Conservation (phyloP, 53 echinoderm and acorn worm species). For the Apostichopus leukothele region DNA sequence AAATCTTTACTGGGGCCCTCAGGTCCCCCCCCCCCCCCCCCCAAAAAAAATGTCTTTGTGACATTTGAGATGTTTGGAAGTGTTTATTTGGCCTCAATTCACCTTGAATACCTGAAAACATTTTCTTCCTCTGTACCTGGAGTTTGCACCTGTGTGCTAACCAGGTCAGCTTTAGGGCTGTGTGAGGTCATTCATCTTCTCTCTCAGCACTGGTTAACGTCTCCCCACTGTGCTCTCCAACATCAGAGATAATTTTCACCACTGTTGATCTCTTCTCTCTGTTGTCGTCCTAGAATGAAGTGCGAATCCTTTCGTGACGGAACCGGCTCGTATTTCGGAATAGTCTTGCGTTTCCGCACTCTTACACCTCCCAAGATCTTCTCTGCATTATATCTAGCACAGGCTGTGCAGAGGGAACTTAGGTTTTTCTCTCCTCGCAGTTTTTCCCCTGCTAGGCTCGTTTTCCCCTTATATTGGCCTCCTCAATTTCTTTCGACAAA, state of each 20-base stretch:
- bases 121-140: constrained; percentile 3
- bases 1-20: no score
- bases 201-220: constrained; percentile 21
- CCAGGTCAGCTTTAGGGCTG: not conserved
- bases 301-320: not conserved
- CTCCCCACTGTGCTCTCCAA: constrained; percentile 10
- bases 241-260: constrained; percentile 7
- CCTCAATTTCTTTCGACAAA: not conserved
- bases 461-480: not conserved
- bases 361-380: not conserved
- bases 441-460: not conserved
- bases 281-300: not conserved
- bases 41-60: not conserved
- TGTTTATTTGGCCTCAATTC: constrained; percentile 36
- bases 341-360: not conserved
- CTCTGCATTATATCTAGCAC: not conserved
- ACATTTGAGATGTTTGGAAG: not conserved
- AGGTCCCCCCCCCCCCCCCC: no score
- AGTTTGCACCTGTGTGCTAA: not conserved
- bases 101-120: constrained; percentile 35
- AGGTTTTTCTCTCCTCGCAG: not conserved
- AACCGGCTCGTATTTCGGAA: constrained; percentile 4
- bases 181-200: constrained; percentile 6
- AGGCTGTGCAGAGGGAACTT: not conserved
- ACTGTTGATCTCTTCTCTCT: not conserved